Base-by-base conservation (phyloP, 2,888 invertebrate species). In the Drosophila prolongata region DNA sequence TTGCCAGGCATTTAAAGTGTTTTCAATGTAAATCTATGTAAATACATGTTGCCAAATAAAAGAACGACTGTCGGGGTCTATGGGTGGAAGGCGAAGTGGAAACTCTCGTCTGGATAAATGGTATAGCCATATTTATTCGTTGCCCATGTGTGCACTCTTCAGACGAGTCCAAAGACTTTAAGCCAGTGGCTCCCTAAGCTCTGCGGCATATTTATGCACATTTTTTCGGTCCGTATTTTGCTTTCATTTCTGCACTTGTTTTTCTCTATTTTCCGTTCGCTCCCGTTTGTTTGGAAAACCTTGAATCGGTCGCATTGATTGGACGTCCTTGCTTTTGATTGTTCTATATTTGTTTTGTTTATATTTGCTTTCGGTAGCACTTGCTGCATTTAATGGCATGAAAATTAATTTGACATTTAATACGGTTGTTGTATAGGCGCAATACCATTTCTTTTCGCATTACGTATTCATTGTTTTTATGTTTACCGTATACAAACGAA, bases 351-450 rank as follows among this genome's bases (percentile, higher is more conserved):
- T 61, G 47, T 49, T 58, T 55, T 16, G 37, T 44, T 38, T 44
- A 30, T 52, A 35, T 49, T 44, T 62, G 47, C 38, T 34, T 37
- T 44, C 1, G 27, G n/a, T 47, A n/a, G 38, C 35, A 50, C 34
- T 53, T 56, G 53, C 87, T 87, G 83, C 88, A 78, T 70, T 86
- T 83, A 87, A 88, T 86, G 69, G 88, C 80, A 68, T 66, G 44
- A 55, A 75, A 87, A 82, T 83, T 88, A 83, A 83, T 83, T 80
- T 76, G 69, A 72, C 69, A 79, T 79, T 87, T 74, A 72, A 80
- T 83, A 80, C 68, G 49, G 60, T 37, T 62, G 68, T 59, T 62
- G 50, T 64, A 42, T 30, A 9, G 30, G 19, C 55, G n/a, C 44
- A n/a, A 38, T 38, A 34, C 49, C 27, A 30, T 19, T 40, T 19